A percentile compares a stretch with the other conserved stretches of the same genome.
Evolutionary conservation across 2,888 invertebrate genomes (phyloP).

Genomic region (Acanthacorydalis orientalis): DNA sequence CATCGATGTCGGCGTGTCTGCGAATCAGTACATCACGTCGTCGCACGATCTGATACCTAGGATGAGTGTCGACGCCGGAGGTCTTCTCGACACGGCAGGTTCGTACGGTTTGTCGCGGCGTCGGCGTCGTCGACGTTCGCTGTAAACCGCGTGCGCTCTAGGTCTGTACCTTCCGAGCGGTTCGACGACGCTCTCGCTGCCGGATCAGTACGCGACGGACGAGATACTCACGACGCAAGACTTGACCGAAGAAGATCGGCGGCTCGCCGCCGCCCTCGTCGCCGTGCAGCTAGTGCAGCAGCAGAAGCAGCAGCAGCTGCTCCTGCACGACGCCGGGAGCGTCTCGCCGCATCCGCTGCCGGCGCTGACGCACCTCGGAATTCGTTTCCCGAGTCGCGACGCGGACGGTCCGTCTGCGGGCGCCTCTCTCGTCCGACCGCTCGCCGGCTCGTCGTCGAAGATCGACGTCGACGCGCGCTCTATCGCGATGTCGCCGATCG

Average conservation of each 20-base stretch:
- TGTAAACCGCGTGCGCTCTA: not conserved
- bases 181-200: slow-evolving; percentile 24
- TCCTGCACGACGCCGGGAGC: not conserved
- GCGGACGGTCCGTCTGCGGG: not conserved
- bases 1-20: slow-evolving; percentile 15
- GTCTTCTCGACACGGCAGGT: slow-evolving; percentile 20
- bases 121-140: no score
- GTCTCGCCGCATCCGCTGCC: not conserved
- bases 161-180: slow-evolving; percentile 25
- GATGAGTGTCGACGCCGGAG: slow-evolving; percentile 22
- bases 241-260: slow-evolving; percentile 39
- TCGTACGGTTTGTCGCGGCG: no score
- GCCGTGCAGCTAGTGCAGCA: slow-evolving; percentile 43
- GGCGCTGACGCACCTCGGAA: not conserved
- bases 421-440: not conserved
- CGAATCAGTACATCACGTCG: slow-evolving; percentile 11
- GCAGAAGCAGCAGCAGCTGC: slow-evolving; percentile 35
- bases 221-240: slow-evolving; percentile 24
- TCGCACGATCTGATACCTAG: slow-evolving; percentile 25
- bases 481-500: slow-evolving; percentile 9
- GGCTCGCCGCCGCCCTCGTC: slow-evolving; percentile 41
- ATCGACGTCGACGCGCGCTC: not conserved
- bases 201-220: slow-evolving; percentile 24
- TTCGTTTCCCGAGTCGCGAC: not conserved
- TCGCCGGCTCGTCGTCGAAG: not conserved